These are phyloP conservation scores for Drosophila picticornis DNA, from an alignment of 2,888 invertebrate species.

Conservation along the genomic window DNA sequence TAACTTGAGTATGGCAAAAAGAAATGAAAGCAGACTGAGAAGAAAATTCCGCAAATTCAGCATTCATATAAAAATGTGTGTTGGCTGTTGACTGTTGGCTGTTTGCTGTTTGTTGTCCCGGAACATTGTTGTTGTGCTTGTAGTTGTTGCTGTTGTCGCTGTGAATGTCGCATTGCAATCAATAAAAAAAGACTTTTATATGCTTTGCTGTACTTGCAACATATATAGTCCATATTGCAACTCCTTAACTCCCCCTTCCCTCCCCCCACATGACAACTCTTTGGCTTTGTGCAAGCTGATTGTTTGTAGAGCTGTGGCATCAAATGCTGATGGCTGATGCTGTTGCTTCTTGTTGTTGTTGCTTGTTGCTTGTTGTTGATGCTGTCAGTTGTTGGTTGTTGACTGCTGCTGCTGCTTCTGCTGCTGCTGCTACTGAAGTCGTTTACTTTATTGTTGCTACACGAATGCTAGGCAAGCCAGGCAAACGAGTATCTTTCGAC, in stretches of 20 bases:
- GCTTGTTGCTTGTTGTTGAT: neutral
- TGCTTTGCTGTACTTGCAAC: slow-evolving; percentile 24
- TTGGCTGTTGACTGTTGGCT: neutral
- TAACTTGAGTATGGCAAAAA: slow-evolving; percentile 2
- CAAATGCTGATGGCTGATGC: slow-evolving; percentile 29
- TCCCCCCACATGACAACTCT: neutral
- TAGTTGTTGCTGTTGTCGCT: slow-evolving; percentile 32
- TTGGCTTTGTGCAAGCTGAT: slow-evolving; percentile 18
- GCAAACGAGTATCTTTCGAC: slow-evolving; percentile 17
- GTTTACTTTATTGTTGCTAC: slow-evolving; percentile 43
- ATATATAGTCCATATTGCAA: slow-evolving; percentile 6
- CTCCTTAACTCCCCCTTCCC: slow-evolving; percentile 2
- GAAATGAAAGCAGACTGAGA: neutral
- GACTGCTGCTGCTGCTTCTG: neutral
- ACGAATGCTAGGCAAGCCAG: slow-evolving; percentile 10
- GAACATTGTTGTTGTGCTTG: neutral
- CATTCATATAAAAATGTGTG: slow-evolving; percentile 27
- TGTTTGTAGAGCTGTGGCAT: slow-evolving; percentile 39
- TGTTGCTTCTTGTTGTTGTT: slow-evolving; percentile 24
- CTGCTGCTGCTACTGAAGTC: slow-evolving; percentile 23
- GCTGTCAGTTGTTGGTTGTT: slow-evolving; percentile 1
- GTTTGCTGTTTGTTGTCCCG: no score
- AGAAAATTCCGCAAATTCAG: slow-evolving; percentile 25
- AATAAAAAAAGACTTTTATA: slow-evolving; percentile 55
- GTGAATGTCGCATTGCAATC: slow-evolving; percentile 52